These are phyloP conservation scores for Poecilia velifera DNA, from an alignment of 2,797 vertebrate species.

Conservation along the genomic window DNA sequence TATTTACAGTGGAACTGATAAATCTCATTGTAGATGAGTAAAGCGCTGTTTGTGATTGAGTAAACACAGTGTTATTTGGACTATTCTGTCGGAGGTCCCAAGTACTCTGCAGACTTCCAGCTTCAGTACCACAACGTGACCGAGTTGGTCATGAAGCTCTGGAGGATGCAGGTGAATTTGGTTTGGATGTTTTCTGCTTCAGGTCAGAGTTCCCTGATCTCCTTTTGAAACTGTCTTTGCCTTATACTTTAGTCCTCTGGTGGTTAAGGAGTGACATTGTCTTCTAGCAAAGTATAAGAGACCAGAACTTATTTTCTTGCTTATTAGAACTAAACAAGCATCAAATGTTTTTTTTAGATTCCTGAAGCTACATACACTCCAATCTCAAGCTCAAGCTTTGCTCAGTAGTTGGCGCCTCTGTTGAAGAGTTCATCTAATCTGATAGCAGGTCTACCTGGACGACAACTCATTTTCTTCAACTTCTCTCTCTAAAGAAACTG, in stretches of 20 bases:
- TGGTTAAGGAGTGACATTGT: neutral
- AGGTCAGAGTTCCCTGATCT: neutral
- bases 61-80: neutral
- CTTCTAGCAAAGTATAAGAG: neutral
- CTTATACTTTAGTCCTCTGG: neutral
- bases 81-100: neutral
- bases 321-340: neutral
- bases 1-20: neutral
- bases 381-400: neutral
- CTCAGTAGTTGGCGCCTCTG: neutral
- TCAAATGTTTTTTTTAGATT: neutral
- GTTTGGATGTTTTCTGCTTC: neutral
- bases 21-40: neutral
- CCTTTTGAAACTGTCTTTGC: neutral
- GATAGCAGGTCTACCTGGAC: neutral
- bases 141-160: neutral
- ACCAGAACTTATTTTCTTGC: neutral
- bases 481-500: neutral
- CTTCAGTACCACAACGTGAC: neutral
- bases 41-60: neutral
- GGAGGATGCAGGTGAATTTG: neutral
- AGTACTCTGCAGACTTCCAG: neutral
- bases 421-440: neutral
- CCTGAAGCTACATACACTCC: neutral
- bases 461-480: neutral